Percentiles rank a stretch among this genome's conserved stretches.
These are phyloP conservation scores for Linurgus olivaceus DNA, from an alignment of 2,797 vertebrate species.

Conservation along the genomic window DNA sequence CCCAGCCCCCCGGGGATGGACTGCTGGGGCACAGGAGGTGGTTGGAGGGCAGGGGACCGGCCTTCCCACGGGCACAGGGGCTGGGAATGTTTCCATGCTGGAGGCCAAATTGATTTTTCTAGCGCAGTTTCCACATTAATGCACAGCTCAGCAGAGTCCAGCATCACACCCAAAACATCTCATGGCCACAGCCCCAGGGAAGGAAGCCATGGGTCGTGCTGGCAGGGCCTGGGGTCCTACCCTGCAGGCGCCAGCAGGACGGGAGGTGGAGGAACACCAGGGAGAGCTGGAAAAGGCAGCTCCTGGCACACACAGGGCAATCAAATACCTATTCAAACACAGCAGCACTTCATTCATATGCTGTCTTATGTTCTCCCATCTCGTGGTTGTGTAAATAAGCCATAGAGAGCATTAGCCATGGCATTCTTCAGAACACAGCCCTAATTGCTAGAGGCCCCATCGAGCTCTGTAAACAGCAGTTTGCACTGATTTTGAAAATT, in stretches of 20 bases:
- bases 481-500: constrained; percentile 21
- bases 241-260: not conserved
- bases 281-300: not conserved
- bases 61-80: not conserved
- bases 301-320: not conserved
- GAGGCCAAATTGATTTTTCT: not conserved
- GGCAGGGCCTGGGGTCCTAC: not conserved
- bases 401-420: not conserved
- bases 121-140: accelerated
- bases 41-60: accelerated
- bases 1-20: not conserved
- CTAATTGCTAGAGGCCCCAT: not conserved
- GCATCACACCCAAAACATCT: not conserved
- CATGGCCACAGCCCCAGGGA: accelerated
- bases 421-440: not conserved
- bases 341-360: not conserved
- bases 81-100: not conserved
- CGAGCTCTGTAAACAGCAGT: constrained; percentile 1
- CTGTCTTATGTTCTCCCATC: not conserved
- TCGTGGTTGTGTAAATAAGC: not conserved
- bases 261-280: not conserved
- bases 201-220: not conserved
- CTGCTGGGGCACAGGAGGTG: not conserved
- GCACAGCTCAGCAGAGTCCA: not conserved
- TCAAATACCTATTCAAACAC: not conserved